These are phyloP conservation scores for Aphaenogaster rudis DNA, from an alignment of 1,140 invertebrate species.

Conservation along the genomic window DNA sequence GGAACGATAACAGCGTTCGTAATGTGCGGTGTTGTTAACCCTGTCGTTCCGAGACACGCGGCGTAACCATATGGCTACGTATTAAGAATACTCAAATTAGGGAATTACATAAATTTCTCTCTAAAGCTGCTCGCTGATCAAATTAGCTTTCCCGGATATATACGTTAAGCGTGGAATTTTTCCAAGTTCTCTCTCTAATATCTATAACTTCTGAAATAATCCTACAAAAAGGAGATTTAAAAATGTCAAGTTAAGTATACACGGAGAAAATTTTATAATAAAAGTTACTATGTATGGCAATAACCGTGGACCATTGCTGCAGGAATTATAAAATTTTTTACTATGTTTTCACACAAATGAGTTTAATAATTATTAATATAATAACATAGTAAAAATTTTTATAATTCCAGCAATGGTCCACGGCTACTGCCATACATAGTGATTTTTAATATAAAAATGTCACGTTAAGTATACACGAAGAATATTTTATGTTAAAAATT, in stretches of 20 bases:
- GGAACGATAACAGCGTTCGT: slow-evolving; percentile 38
- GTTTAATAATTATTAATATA: no score
- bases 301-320: no score
- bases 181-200: not conserved
- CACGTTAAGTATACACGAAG: not conserved
- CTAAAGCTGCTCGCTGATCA: not conserved
- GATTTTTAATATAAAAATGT: no score
- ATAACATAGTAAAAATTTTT: no score
- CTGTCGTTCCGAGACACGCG: not conserved
- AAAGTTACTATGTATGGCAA: no score
- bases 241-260: not conserved
- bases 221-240: not conserved
- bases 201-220: not conserved
- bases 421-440: no score
- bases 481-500: no score
- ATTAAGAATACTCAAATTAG: not conserved
- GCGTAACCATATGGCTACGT: not conserved
- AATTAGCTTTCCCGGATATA: not conserved
- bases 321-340: no score
- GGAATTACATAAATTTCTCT: slow-evolving; percentile 4
- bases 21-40: slow-evolving; percentile 44
- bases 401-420: no score
- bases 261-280: no score
- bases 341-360: no score
- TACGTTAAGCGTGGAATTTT: not conserved